Percentiles rank a stretch among this genome's conserved stretches.
These are phyloP conservation scores for Augiades crinisus DNA, from an alignment of 2,888 invertebrate species.

Conservation along the genomic window DNA sequence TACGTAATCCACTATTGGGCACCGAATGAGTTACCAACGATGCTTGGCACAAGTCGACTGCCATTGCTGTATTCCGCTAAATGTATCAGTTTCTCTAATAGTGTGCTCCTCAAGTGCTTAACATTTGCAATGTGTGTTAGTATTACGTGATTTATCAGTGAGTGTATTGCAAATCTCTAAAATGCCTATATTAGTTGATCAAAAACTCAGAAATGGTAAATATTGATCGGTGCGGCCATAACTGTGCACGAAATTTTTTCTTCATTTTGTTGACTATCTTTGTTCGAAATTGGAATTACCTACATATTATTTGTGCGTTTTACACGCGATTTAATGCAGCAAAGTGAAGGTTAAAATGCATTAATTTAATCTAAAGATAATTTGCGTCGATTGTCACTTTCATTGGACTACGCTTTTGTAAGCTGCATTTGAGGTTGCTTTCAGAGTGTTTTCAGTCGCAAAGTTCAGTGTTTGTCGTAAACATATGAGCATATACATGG, in stretches of 20 bases:
- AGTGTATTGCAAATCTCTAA: slow-evolving; percentile 39
- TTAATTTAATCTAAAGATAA: too few species aligned
- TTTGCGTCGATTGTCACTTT: too few species aligned
- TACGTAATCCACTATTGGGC: slow-evolving; percentile 53
- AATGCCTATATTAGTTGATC: slow-evolving; percentile 69
- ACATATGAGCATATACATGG: slow-evolving; percentile 2
- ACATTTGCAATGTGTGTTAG: slow-evolving; percentile 56
- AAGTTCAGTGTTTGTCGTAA: neutral
- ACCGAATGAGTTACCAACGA: slow-evolving; percentile 59
- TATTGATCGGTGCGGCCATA: slow-evolving; percentile 75
- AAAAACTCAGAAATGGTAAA: slow-evolving; percentile 68
- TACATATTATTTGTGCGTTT: too few species aligned
- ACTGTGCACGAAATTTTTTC: slow-evolving; percentile 23
- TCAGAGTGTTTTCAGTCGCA: too few species aligned
- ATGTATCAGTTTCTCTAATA: slow-evolving; percentile 34
- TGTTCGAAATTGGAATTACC: neutral
- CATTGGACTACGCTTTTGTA: too few species aligned
- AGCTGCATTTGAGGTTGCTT: too few species aligned
- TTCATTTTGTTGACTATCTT: neutral
- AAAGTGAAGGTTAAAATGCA: too few species aligned
- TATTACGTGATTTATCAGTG: slow-evolving; percentile 50
- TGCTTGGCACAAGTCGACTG: slow-evolving; percentile 55
- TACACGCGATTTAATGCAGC: too few species aligned
- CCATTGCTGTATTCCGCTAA: slow-evolving; percentile 43
- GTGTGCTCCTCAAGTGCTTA: slow-evolving; percentile 37